Evolutionary conservation across 2,888 invertebrate genomes (phyloP), one percentile per base, ranked within the genome.

Genomic region (Spilarctia lutea): DNA sequence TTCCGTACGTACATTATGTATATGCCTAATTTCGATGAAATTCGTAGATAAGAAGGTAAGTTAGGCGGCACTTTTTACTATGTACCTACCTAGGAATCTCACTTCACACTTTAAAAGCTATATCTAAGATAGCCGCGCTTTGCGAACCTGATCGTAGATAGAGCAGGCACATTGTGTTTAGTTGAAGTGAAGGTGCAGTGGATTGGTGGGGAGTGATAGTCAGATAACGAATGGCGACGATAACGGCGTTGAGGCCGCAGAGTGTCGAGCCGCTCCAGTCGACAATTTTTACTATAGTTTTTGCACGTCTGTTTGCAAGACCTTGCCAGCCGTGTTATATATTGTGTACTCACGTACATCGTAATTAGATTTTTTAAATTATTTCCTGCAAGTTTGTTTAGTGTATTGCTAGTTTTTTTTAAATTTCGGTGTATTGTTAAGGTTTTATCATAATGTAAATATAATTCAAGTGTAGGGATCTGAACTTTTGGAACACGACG

Each of bases 201-300:
- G 69, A 42, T 79, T 85, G 90, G 92, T 84, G 93, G 93, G 91
- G 92, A 88, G 91, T 88, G 91, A 92, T 92, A 90, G 88, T 82
- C 88, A 91, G 94, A 94, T 94, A 94, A 92, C 92, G 92, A 63
- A 89, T 85, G 89, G 81, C 76, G 73, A 86, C 91, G 94, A 94
- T 94, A 95, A 94, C 81, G 81, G 83, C 84, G 65, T 78, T 83
- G 89, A 91, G 91, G 91, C 90, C 90, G 88, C 86, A 83, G 84
- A 83, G 79, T 83, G 80, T 73, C 79, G 79, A 84, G 83, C 75
- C 82, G 81, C 77, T 81, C 66, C 85, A 79, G 76, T 79, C 74
- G n/a, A 76, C 66, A 76, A 77, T 79, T 83, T 73, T 77, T 81
- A 80, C 68, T 76, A 80, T 77, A 85, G 79, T 90, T 92, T 90